A percentile compares a stretch with the other conserved stretches of the same genome.
phyloP scores from a whole-genome alignment of 2,797 vertebrate genomes.

The Sphenopsis melanotis region DNA sequence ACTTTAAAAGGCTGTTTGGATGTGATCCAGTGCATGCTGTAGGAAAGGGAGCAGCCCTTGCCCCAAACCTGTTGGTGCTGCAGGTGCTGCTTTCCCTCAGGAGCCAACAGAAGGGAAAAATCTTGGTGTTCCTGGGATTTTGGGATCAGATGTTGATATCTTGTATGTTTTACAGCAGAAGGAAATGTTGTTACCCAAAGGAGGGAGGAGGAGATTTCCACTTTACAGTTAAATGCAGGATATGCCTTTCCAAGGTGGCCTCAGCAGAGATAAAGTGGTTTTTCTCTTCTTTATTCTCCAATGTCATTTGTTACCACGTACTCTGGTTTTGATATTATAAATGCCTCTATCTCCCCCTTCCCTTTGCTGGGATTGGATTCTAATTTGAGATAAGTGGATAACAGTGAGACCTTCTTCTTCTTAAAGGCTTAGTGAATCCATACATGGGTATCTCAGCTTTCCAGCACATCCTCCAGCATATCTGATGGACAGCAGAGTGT shows the following conservation, averaged over 20 bases:
- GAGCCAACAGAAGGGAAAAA: background rate
- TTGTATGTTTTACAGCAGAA: background rate
- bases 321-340: background rate
- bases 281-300: background rate
- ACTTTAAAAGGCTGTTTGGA: constrained; percentile 22
- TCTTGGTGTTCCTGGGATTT: background rate
- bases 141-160: background rate
- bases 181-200: background rate
- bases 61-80: background rate
- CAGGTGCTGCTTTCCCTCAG: background rate
- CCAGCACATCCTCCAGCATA: background rate
- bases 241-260: background rate
- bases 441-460: rapidly evolving
- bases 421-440: background rate
- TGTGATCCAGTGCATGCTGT: background rate
- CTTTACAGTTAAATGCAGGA: background rate
- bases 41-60: background rate
- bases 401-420: background rate
- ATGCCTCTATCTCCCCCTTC: background rate
- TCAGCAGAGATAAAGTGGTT: background rate
- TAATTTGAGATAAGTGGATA: background rate
- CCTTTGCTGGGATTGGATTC: background rate
- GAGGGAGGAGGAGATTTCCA: background rate
- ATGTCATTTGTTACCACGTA: background rate
- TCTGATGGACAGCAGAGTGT: background rate